Conservation (phyloP, 2,888 invertebrate genomes). For the Chaitophorus viminalis region DNA sequence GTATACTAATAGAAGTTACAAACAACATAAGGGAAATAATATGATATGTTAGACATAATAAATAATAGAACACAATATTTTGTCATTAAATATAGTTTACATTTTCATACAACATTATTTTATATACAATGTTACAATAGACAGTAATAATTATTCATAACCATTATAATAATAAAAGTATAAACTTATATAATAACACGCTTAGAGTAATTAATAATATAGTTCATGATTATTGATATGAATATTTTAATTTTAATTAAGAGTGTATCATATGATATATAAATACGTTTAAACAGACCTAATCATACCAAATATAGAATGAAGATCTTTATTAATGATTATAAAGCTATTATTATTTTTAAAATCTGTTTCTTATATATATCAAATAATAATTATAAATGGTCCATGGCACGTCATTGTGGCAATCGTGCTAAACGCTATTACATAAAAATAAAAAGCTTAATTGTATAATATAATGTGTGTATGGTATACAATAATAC, state of each 20-base stretch:
- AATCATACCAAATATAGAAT: not conserved
- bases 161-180: constrained; percentile 29
- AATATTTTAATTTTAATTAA: not conserved
- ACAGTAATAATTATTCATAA: constrained; percentile 13
- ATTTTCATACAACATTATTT: constrained; percentile 45
- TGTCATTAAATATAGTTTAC: constrained; percentile 46
- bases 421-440: constrained; percentile 48
- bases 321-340: not conserved
- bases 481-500: not conserved
- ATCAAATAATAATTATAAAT: constrained; percentile 22
- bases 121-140: constrained; percentile 39
- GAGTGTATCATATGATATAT: not conserved
- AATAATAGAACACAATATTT: constrained; percentile 21
- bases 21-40: not conserved
- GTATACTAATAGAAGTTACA: no score
- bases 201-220: not conserved
- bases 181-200: not conserved
- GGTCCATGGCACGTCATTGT: constrained; percentile 54
- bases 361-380: not conserved
- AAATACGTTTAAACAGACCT: not conserved
- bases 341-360: not conserved
- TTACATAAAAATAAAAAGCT: not conserved
- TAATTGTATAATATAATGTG: no score
- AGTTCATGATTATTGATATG: constrained; percentile 11
- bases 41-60: not conserved